Percentiles rank a stretch among this genome's conserved stretches.
Conservation (phyloP, 2,113 vertebrate genomes). For the Chloroceryle aenea region DNA sequence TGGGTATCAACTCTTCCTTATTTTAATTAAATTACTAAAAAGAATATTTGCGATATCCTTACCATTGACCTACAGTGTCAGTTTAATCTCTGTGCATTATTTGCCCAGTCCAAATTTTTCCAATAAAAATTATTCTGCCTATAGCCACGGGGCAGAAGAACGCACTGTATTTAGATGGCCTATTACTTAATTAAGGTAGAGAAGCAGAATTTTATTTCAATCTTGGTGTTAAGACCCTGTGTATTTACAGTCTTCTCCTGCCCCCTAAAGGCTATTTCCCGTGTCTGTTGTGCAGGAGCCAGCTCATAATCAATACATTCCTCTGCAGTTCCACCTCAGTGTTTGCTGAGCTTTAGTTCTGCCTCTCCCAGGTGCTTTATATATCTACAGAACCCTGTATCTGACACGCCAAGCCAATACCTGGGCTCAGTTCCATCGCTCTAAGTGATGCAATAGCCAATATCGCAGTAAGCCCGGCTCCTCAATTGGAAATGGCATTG, state of each 20-base stretch:
- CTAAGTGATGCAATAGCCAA: constrained; percentile 67
- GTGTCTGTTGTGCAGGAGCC: constrained; percentile 60
- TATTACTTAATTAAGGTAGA: constrained; percentile 13
- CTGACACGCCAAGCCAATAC: constrained; percentile 79
- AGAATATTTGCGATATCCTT: not conserved
- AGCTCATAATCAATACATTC: constrained; percentile 42
- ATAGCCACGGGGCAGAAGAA: constrained; percentile 15
- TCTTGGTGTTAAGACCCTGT: constrained; percentile 20
- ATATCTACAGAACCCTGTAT: constrained; percentile 77
- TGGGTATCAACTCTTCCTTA: not conserved
- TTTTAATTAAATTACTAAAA: not conserved
- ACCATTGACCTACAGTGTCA: not conserved
- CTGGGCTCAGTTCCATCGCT: constrained; percentile 77
- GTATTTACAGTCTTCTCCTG: constrained; percentile 95
- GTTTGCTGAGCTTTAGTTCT: constrained; percentile 77
- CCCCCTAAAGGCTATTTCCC: constrained; percentile 94
- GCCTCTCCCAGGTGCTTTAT: constrained; percentile 81
- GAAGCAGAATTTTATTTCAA: not conserved
- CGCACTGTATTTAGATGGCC: not conserved
- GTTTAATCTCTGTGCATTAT: not conserved
- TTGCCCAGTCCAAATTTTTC: not conserved
- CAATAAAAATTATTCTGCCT: not conserved
- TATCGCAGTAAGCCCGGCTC: constrained; percentile 62
- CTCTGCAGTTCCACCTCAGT: constrained; percentile 48
- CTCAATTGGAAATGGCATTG: constrained; percentile 36